Evolutionary conservation across 2,888 invertebrate species (phyloP).

Genomic region (Uropetala carovei): DNA sequence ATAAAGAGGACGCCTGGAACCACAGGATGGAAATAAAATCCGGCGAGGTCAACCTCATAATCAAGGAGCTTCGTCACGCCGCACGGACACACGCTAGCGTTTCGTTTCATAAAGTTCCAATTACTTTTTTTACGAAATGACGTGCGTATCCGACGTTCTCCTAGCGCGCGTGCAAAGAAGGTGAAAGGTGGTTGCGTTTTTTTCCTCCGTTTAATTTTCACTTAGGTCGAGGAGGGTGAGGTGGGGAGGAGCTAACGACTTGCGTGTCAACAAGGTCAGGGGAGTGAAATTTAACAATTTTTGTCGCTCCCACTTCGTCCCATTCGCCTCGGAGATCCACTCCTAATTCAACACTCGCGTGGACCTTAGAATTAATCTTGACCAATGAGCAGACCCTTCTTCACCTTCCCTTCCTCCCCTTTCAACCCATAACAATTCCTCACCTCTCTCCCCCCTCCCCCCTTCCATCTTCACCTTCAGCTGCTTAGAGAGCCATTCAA

Average conservation of each 20-base stretch:
- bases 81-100: background rate
- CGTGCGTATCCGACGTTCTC: background rate
- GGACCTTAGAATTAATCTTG: background rate
- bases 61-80: too few relatives aligned
- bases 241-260: background rate
- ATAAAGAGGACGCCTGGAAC: too few relatives aligned
- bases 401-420: background rate
- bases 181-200: background rate
- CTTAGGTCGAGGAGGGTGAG: background rate
- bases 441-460: too few relatives aligned
- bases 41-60: too few relatives aligned
- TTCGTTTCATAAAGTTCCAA: conserved; percentile 27
- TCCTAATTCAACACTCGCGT: background rate
- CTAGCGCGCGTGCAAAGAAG: background rate
- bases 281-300: background rate
- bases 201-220: background rate
- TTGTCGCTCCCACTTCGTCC: background rate
- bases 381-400: background rate
- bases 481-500: too few relatives aligned
- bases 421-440: too few relatives aligned
- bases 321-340: background rate
- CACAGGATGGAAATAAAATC: too few relatives aligned
- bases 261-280: background rate
- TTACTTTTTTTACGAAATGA: background rate
- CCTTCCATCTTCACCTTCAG: too few relatives aligned